Percentiles rank a stretch among this genome's conserved stretches.
phyloP scores from a whole-genome alignment of 2,888 invertebrate genomes.

The Sarcophaga variegata region DNA sequence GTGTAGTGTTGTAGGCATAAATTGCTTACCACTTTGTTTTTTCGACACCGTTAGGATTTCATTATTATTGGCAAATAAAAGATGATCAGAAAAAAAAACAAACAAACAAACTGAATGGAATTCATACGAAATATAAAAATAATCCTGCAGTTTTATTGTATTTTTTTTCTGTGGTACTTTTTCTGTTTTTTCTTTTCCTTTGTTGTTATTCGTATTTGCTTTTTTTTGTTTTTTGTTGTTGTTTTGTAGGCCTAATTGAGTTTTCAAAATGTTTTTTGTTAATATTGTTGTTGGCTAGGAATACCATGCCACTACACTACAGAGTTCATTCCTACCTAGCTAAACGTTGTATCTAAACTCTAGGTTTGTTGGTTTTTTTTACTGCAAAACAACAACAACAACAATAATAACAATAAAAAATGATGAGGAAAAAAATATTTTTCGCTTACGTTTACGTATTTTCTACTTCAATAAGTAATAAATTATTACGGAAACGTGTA shows the following conservation, averaged over 20 bases:
- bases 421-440: neutral
- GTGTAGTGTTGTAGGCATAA: neutral
- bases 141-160: slow-evolving; percentile 40
- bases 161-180: too few relatives aligned
- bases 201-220: slow-evolving; percentile 34
- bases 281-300: neutral
- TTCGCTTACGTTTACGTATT: slow-evolving; percentile 67
- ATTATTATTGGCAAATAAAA: slow-evolving; percentile 13
- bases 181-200: neutral
- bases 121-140: slow-evolving; percentile 14
- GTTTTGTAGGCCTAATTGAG: slow-evolving; percentile 69
- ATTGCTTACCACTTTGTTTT: neutral
- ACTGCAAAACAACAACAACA: neutral
- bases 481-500: slow-evolving; percentile 65
- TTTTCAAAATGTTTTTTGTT: slow-evolving; percentile 63
- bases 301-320: neutral
- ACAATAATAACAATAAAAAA: slow-evolving; percentile 11
- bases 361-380: neutral
- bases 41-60: slow-evolving; percentile 15
- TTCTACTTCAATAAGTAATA: slow-evolving; percentile 68
- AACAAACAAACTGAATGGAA: neutral
- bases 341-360: neutral
- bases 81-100: neutral
- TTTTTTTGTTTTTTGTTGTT: neutral
- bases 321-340: too few relatives aligned